Evolutionary conservation across 2,113 vertebrate species (phyloP), one percentile per base, ranked within the genome.

Genomic region (Agelaius tricolor): DNA sequence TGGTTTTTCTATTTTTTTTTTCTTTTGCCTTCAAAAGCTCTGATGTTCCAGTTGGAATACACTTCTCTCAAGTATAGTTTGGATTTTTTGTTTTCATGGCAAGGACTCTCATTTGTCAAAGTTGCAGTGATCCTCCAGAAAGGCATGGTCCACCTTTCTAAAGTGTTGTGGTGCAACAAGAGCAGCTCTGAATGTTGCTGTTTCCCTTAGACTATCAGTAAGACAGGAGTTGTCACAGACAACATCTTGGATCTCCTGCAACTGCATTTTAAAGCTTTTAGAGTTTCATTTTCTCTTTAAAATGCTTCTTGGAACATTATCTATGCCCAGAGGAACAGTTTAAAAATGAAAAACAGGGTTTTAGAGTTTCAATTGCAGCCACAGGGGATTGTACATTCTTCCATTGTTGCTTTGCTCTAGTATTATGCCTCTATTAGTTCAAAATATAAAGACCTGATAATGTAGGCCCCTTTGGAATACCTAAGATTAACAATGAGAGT

Each of bases 231-330:
- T 95, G 89, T 96, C 90, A 94, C 44, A 84, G 90, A 59, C 12
- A 23, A 84, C 65, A 89, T 90, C 85, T 93, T 96, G 90, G 90
- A 75, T 95, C 96, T 93, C 73, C 76, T 92, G 65, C 90, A 95
- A 93, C 68, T 65, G 44, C 65, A 89, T 96, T 95, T 93, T 92
- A 76, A 96, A 93, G 95, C 88, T 92, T 96, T 96, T 95, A 93
- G 89, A 95, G 76, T 90, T 97, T 95, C 52, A 89, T 95, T 96
- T 96, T 96, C 88, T 93, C 65, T 95, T 88, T 77, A 96, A 96
- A 96, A 96, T 94, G 88, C 57, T 88, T 88, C 85, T 94, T 94
- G 92, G 90, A 96, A 93, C 88, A 94, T 96, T 96, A 89, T 76
- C 79, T 94, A 86, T 88, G 47, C 92, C 95, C 96, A 96, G 65